phyloP scores from a whole-genome alignment of 2,113 vertebrate genomes.

The Siniperca chuatsi region DNA sequence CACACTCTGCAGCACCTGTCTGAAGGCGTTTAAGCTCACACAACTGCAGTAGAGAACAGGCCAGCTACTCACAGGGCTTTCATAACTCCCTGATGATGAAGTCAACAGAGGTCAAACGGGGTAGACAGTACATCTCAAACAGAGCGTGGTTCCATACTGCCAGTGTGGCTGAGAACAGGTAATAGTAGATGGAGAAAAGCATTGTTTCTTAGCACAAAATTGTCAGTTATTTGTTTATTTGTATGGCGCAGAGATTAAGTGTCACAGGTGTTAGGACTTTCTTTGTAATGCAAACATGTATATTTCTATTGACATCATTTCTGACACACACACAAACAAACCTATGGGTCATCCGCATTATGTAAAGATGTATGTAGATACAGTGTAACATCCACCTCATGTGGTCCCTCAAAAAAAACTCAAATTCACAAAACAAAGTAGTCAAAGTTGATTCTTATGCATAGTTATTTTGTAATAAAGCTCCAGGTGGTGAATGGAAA shows the following conservation, averaged over 20 bases:
- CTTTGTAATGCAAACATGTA: slow-evolving; percentile 24
- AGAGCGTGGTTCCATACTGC: slow-evolving; percentile 42
- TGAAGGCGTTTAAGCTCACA: slow-evolving; percentile 64
- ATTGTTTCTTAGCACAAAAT: background rate
- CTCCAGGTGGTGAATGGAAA: slow-evolving; percentile 49
- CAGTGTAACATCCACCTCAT: slow-evolving; percentile 24
- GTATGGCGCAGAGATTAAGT: slow-evolving; percentile 3
- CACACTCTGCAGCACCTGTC: slow-evolving; percentile 78
- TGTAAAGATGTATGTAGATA: slow-evolving; percentile 49
- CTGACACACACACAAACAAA: slow-evolving; percentile 56
- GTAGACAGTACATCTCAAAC: slow-evolving; percentile 47
- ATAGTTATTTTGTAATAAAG: slow-evolving; percentile 42
- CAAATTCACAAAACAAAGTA: slow-evolving; percentile 30
- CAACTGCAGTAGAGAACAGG: slow-evolving; percentile 59
- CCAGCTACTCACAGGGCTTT: slow-evolving; percentile 52
- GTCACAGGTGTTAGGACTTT: slow-evolving; percentile 27
- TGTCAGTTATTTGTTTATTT: background rate
- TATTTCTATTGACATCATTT: slow-evolving; percentile 59
- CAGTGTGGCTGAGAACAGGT: slow-evolving; percentile 13
- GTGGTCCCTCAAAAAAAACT: background rate
- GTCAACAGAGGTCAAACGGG: slow-evolving; percentile 65
- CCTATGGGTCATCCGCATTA: slow-evolving; percentile 55
- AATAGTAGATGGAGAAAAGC: background rate
- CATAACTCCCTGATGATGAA: slow-evolving; percentile 61
- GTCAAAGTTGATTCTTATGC: slow-evolving; percentile 36